A percentile compares a stretch with the other conserved stretches of the same genome.
Evolutionary conservation across 2,113 vertebrate genomes (phyloP).

Genomic region (Chamaea fasciata): DNA sequence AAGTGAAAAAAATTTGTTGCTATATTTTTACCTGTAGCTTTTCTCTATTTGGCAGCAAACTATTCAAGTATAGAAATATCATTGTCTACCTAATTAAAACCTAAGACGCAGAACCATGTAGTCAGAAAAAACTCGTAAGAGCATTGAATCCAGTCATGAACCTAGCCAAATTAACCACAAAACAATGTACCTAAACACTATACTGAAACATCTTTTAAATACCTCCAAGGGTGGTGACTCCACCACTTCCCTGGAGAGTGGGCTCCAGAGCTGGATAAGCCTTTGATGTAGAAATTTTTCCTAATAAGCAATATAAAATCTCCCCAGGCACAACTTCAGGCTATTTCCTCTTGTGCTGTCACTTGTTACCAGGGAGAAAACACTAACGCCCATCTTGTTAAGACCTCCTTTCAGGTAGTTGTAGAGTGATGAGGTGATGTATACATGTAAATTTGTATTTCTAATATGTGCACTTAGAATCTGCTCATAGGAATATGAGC

Average conservation of each 20-base stretch:
- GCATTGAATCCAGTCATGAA: background rate
- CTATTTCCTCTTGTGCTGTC: background rate
- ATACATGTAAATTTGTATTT: background rate
- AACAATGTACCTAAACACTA: background rate
- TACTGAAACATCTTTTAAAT: background rate
- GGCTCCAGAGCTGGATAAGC: background rate
- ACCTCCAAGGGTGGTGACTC: background rate
- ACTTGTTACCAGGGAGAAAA: background rate
- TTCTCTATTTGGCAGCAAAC: background rate
- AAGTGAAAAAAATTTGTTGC: background rate
- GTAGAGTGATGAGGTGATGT: background rate
- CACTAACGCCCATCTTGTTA: rapidly evolving
- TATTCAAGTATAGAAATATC: background rate
- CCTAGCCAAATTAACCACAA: background rate
- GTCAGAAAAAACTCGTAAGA: background rate
- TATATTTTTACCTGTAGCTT: background rate
- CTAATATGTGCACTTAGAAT: background rate
- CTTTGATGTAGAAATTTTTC: background rate
- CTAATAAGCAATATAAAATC: background rate
- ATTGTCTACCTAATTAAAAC: background rate
- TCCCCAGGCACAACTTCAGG: background rate
- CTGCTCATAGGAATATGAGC: background rate
- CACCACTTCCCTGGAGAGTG: background rate
- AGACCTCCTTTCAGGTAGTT: background rate
- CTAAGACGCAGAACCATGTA: background rate